phyloP scores from a whole-genome alignment of 2,888 invertebrate species.

The Apotomis turbidana region DNA sequence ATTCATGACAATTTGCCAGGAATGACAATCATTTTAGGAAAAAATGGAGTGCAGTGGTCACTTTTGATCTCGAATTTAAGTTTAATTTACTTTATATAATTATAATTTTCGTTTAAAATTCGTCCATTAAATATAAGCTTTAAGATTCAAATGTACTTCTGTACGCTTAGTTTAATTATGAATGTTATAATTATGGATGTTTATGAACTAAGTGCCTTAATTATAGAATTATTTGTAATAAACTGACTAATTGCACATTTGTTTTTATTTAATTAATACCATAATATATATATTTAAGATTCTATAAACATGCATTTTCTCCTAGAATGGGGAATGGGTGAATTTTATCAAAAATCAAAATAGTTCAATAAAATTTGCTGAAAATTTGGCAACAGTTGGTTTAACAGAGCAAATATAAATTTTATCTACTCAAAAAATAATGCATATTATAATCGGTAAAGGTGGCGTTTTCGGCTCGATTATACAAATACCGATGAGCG shows the following conservation, averaged over 20 bases:
- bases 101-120: conserved; percentile 18
- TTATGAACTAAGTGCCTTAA: conserved; percentile 38
- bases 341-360: too few species aligned
- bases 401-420: too few species aligned
- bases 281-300: too few species aligned
- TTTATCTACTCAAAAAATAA: too few species aligned
- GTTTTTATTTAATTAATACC: conserved; percentile 1
- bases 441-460: too few species aligned
- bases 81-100: conserved; percentile 10
- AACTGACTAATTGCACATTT: conserved; percentile 29
- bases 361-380: too few species aligned
- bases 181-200: conserved; percentile 20
- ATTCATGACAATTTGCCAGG: too few species aligned
- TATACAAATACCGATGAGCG: too few species aligned
- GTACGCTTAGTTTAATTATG: conserved; percentile 21
- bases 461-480: too few species aligned
- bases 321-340: too few species aligned
- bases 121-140: conserved; percentile 38
- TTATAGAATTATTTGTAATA: conserved; percentile 33
- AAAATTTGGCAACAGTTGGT: too few species aligned
- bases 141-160: conserved; percentile 30
- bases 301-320: too few species aligned
- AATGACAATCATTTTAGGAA: not conserved
- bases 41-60: conserved; percentile 10
- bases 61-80: conserved; percentile 26